Evolutionary conservation across 1,140 invertebrate genomes (phyloP), one percentile per base, ranked within the genome.

Genomic region (Papilio xuthus): DNA sequence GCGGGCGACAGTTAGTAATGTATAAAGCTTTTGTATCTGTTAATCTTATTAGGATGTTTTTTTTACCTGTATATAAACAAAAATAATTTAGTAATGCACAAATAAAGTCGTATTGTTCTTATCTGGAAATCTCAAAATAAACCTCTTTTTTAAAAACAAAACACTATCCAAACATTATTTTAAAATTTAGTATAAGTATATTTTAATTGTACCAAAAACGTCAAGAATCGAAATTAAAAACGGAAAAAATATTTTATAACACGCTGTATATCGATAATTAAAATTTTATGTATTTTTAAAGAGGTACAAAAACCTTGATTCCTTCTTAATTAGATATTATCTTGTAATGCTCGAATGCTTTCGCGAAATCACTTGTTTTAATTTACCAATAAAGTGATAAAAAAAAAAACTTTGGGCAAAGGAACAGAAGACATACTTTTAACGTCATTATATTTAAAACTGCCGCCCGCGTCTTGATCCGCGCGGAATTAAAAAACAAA

Each of bases 291-390:
- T 15, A 15, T 18, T 32, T 28, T 67, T 67, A 67, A 67, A 67
- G 60, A 67, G 60, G 60, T 28, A 67, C 60, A 67, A 67, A 28
- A 60, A 60, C 56, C 23, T 67, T 28, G 23, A 67, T 15, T 28
- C 15, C 60, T 67, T 67, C 60, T 67, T 67, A 67, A 67, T 67
- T 15, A 28, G 23, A 67, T 67, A 28, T 67, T 67, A 67, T 67
- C 60, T 28, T 28, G 26, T 67, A 67, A 67, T 67, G 13, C 60
- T 60, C 23, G 56, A 60, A 60, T 26, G 56, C 23, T 67, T 15
- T 67, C 60, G 26, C 13, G 26, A 67, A 28, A 28, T 67, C 26
- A 13, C 26, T 28, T 28, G 53, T 28, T 32, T 67, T 67, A 15
- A 67, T 67, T 67, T 67, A 26, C 4, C 28, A 67, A 67, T 67